phyloP scores from a whole-genome alignment of 2,797 vertebrate species.

The Enteromius unitaeniatus region DNA sequence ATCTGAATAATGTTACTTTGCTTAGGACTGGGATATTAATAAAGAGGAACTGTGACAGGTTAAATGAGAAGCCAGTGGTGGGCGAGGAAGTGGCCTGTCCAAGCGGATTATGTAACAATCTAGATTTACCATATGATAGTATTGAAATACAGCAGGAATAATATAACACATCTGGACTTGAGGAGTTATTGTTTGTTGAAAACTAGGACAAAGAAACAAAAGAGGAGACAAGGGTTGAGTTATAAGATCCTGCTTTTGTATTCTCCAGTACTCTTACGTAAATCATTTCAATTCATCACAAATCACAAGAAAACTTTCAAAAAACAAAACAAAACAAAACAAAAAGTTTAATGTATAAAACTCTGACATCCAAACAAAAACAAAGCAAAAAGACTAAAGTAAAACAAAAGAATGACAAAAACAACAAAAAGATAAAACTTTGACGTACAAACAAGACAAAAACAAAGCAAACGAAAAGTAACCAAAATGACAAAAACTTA shows the following conservation, averaged over 20 bases:
- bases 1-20: slow-evolving; percentile 47
- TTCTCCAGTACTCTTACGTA: neutral
- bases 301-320: neutral
- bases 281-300: neutral
- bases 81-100: neutral
- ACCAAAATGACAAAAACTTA: neutral
- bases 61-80: neutral
- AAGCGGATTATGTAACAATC: slow-evolving; percentile 44
- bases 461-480: neutral
- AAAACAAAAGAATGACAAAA: neutral
- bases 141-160: slow-evolving; percentile 3
- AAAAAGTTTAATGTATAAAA: neutral
- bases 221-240: neutral
- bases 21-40: slow-evolving; percentile 45
- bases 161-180: slow-evolving; percentile 33
- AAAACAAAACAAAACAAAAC: neutral
- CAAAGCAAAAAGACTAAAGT: neutral
- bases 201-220: slow-evolving; percentile 18
- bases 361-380: neutral
- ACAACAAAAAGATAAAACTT: neutral
- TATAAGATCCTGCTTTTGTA: neutral
- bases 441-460: neutral
- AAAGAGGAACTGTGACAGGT: slow-evolving; percentile 19
- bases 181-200: slow-evolving; percentile 2
- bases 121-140: slow-evolving; percentile 29